These are phyloP conservation scores for Venturia canescens DNA, from an alignment of 1,140 invertebrate genomes.

Conservation along the genomic window DNA sequence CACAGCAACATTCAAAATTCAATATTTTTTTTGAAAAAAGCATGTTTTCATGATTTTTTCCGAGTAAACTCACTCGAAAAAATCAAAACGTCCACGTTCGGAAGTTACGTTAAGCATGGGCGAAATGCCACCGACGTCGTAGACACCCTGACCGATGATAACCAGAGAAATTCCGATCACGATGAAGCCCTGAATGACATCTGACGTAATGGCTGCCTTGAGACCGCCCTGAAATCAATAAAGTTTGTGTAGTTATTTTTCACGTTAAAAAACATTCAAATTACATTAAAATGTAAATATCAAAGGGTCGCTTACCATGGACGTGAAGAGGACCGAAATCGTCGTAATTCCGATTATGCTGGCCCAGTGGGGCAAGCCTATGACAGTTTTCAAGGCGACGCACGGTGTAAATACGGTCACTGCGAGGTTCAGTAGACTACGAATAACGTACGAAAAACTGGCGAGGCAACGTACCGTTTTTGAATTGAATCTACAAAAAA, in stretches of 20 bases:
- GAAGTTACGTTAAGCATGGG: slow-evolving; percentile 82
- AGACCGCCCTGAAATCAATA: slow-evolving; percentile 84
- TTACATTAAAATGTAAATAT: background rate
- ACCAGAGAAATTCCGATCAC: slow-evolving; percentile 90
- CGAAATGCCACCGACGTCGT: slow-evolving; percentile 82
- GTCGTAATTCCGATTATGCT: slow-evolving; percentile 85
- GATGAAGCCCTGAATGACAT: slow-evolving; percentile 91
- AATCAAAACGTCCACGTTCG: slow-evolving; percentile 84
- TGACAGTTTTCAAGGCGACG: slow-evolving; percentile 88
- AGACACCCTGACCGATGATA: slow-evolving; percentile 86
- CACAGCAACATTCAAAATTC: too few species aligned
- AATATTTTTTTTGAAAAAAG: too few species aligned
- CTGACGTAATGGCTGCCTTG: slow-evolving; percentile 91
- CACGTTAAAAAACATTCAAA: background rate
- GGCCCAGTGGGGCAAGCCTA: slow-evolving; percentile 89
- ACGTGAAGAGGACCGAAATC: slow-evolving; percentile 86
- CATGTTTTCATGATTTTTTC: too few species aligned
- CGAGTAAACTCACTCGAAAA: slow-evolving; percentile 83
- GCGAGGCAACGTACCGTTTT: slow-evolving; percentile 85
- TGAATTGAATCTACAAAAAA: slow-evolving; percentile 85
- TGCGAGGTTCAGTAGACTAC: slow-evolving; percentile 88
- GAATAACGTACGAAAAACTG: slow-evolving; percentile 87
- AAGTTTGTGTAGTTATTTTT: background rate
- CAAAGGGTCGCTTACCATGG: slow-evolving; percentile 80
- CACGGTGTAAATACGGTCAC: slow-evolving; percentile 91